Evolutionary conservation across 1,140 invertebrate species (phyloP), one percentile per base, ranked within the genome.

Genomic region (Eciton burchellii): DNA sequence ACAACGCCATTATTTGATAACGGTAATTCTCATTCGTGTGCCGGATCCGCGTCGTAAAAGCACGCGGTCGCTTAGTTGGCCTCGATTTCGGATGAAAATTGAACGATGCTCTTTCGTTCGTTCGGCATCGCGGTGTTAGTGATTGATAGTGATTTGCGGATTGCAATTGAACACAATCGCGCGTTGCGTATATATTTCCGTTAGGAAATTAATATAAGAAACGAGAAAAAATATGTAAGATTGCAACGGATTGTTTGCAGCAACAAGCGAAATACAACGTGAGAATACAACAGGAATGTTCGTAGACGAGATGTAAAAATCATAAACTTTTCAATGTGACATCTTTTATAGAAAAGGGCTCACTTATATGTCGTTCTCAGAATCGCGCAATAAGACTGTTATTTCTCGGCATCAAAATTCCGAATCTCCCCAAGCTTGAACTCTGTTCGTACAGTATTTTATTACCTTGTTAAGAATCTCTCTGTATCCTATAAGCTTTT

Each of bases 1-100:
- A 45, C 6, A 68, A 62, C 26, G 86, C 77, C 86, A 88, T 88
- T 87, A 70, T 77, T 72, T 63, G 35, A n/a, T 60, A 72, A 84
- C 68, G 19, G 4, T 11, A 57, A 24, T 71, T 26, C 45, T 41
- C 41, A 19, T 9, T 8, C 35, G 29, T 35, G 21, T 24, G 19
- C 11, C 4, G 5, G 73, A 16, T 26, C 41, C 3, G 49, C 63
- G 24, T 41, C n/a, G 9, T 8, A 62, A 81, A 76, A 59, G 24
- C 66, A 41, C 49, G 43, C 1, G 52, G 11, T 24, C 52, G 14
- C 57, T 19, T 63, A 76, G 45, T 83, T 52, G 81, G 16, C 49
- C 14, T 0, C 24, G 45, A 52, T 4, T 24, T 60, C 49, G 63
- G 19, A 65, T 63, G 35, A 76, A 76, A 76, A 60, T 59, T 59